phyloP scores from a whole-genome alignment of 2,888 invertebrate species.

The Ormia ochracea region DNA sequence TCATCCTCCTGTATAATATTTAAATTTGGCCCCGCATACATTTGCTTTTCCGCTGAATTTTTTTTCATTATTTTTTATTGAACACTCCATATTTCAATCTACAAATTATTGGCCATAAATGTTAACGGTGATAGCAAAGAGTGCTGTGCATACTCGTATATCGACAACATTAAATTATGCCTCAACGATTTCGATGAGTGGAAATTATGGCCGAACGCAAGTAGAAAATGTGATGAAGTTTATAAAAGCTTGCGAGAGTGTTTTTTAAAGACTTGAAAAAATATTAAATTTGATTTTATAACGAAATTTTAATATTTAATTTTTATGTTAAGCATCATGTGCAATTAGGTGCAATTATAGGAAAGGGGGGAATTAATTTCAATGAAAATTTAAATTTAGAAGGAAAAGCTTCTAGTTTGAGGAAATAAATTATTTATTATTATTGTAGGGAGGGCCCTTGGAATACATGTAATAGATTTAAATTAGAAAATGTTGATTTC shows the following conservation, averaged over 20 bases:
- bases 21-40: no score
- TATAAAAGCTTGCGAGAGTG: background rate
- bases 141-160: conserved; percentile 15
- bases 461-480: no score
- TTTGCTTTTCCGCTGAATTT: background rate
- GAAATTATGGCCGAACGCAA: background rate
- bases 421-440: no score
- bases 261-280: background rate
- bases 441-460: no score
- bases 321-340: no score
- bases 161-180: conserved; percentile 1
- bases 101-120: conserved; percentile 33
- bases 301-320: no score
- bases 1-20: background rate
- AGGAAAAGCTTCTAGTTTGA: no score
- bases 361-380: no score
- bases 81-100: conserved; percentile 19
- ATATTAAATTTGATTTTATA: no score
- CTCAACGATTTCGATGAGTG: conserved; percentile 2
- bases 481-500: no score
- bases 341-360: no score
- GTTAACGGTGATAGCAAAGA: conserved; percentile 14
- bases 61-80: background rate
- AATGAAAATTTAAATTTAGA: no score
- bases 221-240: background rate